phyloP scores from a whole-genome alignment of 2,888 invertebrate genomes.

The Xestia c-nigrum region DNA sequence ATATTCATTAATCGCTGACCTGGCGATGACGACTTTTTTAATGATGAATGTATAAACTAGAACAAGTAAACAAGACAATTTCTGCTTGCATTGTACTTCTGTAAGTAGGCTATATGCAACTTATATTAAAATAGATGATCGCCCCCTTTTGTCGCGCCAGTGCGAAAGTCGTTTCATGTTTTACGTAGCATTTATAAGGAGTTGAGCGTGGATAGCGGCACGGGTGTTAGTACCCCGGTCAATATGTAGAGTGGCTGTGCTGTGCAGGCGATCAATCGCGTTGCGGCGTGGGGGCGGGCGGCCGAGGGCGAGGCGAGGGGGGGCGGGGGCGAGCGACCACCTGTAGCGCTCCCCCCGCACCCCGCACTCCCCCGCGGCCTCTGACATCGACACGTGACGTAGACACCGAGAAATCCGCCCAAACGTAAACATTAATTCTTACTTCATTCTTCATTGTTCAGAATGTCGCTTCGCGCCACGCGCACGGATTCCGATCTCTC shows the following conservation, averaged over 20 bases:
- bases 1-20: constrained; percentile 85
- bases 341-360: constrained; percentile 80
- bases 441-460: constrained; percentile 90
- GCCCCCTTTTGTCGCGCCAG: constrained; percentile 44
- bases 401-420: constrained; percentile 89
- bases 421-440: constrained; percentile 91
- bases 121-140: constrained; percentile 37
- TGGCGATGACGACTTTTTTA: constrained; percentile 65
- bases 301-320: constrained; percentile 55
- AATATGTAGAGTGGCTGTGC: constrained; percentile 90
- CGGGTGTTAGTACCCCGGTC: constrained; percentile 88
- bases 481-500: constrained; percentile 85
- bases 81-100: constrained; percentile 43
- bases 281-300: constrained; percentile 75
- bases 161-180: constrained; percentile 70
- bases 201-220: constrained; percentile 84
- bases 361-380: constrained; percentile 65
- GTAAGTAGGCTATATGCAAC: constrained; percentile 22
- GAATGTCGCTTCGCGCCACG: constrained; percentile 86
- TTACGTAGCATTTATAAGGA: constrained; percentile 81
- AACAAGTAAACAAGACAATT: constrained; percentile 56
- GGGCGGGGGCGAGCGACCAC: constrained; percentile 79
- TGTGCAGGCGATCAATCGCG: constrained; percentile 89
- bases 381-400: constrained; percentile 89
- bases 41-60: constrained; percentile 57